Conservation (phyloP, 2,888 invertebrate species). For the Lydus trimaculatus region DNA sequence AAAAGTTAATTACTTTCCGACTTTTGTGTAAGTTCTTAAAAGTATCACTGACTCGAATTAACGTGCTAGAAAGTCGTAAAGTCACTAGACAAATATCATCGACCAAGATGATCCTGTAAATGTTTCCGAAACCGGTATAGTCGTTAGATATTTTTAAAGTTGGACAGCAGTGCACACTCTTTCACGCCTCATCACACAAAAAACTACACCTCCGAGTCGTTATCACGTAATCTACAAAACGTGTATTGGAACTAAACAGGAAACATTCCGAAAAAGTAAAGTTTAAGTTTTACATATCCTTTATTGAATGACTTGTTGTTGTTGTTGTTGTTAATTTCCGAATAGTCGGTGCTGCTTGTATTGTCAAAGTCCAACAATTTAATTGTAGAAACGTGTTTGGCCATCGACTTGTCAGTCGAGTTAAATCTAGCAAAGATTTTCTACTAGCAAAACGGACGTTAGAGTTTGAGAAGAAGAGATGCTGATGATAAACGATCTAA, state of each 20-base stretch:
- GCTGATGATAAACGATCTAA: conserved; percentile 52
- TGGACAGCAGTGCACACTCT: background rate
- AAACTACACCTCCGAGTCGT: background rate
- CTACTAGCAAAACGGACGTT: conserved; percentile 28
- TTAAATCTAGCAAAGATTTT: conserved; percentile 21
- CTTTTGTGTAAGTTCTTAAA: background rate
- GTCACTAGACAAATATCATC: background rate
- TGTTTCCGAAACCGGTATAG: background rate
- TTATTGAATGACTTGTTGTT: background rate
- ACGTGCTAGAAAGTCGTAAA: background rate
- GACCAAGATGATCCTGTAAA: background rate
- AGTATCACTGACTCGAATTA: background rate
- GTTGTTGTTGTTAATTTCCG: background rate
- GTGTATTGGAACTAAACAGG: background rate
- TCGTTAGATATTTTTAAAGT: background rate
- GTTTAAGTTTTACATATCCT: too few relatives aligned
- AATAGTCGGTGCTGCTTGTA: background rate
- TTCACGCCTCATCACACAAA: conserved; percentile 2
- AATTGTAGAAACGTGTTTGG: conserved; percentile 10
- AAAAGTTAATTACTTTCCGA: background rate
- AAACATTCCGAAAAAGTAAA: too few relatives aligned
- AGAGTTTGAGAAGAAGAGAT: conserved; percentile 31
- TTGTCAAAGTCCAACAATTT: conserved; percentile 8
- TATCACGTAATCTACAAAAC: conserved; percentile 5
- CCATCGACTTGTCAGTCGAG: background rate